Conservation (phyloP, 2,113 vertebrate genomes). For the Motacilla alba region DNA sequence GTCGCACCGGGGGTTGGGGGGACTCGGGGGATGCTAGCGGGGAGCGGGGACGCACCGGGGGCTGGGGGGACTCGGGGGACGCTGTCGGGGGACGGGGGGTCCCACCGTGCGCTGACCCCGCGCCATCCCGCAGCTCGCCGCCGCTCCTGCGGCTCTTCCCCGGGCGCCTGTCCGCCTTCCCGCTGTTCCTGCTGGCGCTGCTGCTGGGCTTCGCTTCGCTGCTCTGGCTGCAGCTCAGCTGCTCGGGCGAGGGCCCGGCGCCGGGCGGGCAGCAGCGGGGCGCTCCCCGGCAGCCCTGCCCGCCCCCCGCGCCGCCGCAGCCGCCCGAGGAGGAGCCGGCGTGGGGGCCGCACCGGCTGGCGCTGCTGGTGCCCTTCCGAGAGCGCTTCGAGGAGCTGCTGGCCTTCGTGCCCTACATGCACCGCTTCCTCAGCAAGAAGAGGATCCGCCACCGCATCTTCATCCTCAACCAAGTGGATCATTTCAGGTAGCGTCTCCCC, state of each 20-base stretch:
- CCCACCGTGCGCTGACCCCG: not conserved
- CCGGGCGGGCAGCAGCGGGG: not conserved
- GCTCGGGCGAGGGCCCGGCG: constrained; percentile 77
- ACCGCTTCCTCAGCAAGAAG: constrained; percentile 87
- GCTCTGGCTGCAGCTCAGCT: constrained; percentile 93
- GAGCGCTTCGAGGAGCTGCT: constrained; percentile 96
- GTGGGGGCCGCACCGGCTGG: constrained; percentile 92
- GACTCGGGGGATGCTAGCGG: too few relatives aligned
- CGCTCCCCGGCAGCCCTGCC: constrained; percentile 72
- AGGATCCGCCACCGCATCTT: constrained; percentile 90
- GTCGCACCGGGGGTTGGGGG: too few relatives aligned
- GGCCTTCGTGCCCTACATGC: constrained; percentile 93
- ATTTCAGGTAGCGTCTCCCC: constrained; percentile 78
- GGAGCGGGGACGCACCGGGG: too few relatives aligned
- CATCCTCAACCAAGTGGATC: constrained; percentile 94
- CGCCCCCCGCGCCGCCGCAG: constrained; percentile 28
- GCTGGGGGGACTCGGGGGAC: too few relatives aligned
- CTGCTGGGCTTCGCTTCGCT: constrained; percentile 85
- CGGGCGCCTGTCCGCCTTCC: constrained; percentile 71
- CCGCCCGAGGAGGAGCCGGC: constrained; percentile 77
- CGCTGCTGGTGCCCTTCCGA: constrained; percentile 89
- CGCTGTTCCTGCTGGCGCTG: constrained; percentile 77
- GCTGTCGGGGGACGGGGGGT: too few relatives aligned
- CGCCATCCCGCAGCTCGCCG: constrained; percentile 48
- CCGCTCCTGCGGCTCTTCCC: constrained; percentile 58